These are phyloP conservation scores for Hipposideros armiger DNA, from an alignment of 2,113 vertebrate genomes.

Conservation along the genomic window DNA sequence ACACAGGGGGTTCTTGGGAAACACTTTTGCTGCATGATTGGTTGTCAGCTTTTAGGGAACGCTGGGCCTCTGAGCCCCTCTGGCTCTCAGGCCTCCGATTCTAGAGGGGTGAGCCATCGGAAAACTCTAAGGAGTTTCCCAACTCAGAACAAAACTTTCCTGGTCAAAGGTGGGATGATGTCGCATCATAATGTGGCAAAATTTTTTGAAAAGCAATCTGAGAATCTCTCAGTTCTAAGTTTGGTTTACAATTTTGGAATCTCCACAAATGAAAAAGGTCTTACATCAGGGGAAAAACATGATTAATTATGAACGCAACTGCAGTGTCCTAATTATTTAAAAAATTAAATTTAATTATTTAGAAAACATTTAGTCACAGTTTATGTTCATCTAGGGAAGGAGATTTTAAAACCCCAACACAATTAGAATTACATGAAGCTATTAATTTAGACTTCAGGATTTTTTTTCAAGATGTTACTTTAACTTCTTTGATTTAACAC, in stretches of 20 bases:
- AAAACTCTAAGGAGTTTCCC: not conserved
- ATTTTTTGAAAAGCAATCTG: not conserved
- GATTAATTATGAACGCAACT: conserved; percentile 66
- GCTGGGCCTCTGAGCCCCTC: not conserved
- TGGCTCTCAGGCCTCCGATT: not conserved
- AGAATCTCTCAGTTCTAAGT: not conserved
- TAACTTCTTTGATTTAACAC: not conserved
- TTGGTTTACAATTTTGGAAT: conserved; percentile 41
- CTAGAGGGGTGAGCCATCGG: not conserved
- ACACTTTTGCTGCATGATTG: not conserved
- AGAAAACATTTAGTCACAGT: conserved; percentile 73
- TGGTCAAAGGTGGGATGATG: not conserved
- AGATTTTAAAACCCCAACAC: conserved; percentile 58
- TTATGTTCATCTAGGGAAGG: conserved; percentile 71
- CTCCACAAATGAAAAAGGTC: conserved; percentile 36
- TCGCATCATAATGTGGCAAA: not conserved
- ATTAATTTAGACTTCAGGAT: conserved; percentile 63
- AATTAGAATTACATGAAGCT: conserved; percentile 73
- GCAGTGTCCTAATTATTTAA: conserved; percentile 70
- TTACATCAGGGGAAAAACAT: not conserved
- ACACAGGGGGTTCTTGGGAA: no score
- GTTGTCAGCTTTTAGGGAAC: not conserved
- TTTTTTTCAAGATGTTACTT: conserved; percentile 29
- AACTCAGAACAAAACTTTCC: not conserved
- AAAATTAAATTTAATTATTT: conserved; percentile 80